Evolutionary conservation across 2,888 invertebrate species (phyloP).

Genomic region (Gasteruption jaculator): DNA sequence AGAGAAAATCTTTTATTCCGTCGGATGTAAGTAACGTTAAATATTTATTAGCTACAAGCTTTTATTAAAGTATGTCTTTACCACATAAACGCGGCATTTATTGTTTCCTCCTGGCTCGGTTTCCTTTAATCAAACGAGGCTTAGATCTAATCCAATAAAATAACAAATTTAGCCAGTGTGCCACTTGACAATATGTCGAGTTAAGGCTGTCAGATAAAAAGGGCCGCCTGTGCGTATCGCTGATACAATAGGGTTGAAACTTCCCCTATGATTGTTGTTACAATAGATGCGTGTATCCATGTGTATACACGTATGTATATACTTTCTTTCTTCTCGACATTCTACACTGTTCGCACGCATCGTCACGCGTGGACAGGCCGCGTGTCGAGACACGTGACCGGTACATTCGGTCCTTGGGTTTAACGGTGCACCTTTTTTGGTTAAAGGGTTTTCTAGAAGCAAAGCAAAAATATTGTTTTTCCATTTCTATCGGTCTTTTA

Average conservation of each 20-base stretch:
- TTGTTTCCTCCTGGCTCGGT: constrained; percentile 12
- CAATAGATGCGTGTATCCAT: constrained; percentile 15
- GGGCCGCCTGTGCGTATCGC: too few species aligned
- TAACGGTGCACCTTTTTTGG: constrained; percentile 26
- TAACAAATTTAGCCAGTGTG: constrained; percentile 44
- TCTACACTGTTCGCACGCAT: constrained; percentile 20
- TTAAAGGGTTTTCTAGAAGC: constrained; percentile 31
- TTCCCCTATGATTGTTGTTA: constrained; percentile 24
- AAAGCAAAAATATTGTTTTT: constrained; percentile 40
- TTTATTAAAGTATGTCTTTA: too few species aligned
- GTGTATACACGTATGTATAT: constrained; percentile 17
- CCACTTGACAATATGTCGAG: constrained; percentile 46
- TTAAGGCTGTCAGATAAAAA: constrained; percentile 32
- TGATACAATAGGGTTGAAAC: constrained; percentile 35
- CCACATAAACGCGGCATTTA: too few species aligned
- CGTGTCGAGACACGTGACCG: constrained; percentile 38
- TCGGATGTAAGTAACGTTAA: constrained; percentile 3
- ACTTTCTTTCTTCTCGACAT: constrained; percentile 13
- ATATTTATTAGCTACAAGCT: too few species aligned
- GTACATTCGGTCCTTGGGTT: constrained; percentile 24
- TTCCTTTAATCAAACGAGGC: constrained; percentile 13
- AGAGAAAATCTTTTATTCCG: constrained; percentile 10
- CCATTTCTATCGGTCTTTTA: constrained; percentile 21
- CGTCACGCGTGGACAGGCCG: constrained; percentile 31
- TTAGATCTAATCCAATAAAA: constrained; percentile 40